A percentile compares a stretch with the other conserved stretches of the same genome.
Evolutionary conservation across 1,140 invertebrate genomes (phyloP).

Genomic region (Nasonia vitripennis): DNA sequence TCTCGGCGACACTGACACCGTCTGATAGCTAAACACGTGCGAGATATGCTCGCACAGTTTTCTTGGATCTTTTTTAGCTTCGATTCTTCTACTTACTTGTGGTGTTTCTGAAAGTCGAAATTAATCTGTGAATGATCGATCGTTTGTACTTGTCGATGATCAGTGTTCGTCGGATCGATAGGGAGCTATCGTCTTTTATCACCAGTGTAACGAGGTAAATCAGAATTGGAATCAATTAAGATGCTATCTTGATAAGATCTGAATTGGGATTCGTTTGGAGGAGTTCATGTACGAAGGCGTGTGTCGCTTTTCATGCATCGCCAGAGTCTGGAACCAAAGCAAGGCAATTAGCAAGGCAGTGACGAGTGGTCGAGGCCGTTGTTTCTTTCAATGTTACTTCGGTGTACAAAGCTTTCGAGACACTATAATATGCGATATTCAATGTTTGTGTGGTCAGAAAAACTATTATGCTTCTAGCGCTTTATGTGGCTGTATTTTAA

Average conservation of each 20-base stretch:
- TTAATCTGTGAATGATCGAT: too few relatives aligned
- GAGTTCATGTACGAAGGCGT: neutral
- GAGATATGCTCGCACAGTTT: neutral
- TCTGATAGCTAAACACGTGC: neutral
- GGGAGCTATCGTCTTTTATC: neutral
- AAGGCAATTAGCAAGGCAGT: slow-evolving; percentile 6
- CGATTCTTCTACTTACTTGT: too few relatives aligned
- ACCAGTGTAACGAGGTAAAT: neutral
- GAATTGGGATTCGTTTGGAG: neutral
- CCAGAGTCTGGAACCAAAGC: neutral
- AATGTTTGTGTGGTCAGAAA: too few relatives aligned
- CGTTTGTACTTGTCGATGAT: too few relatives aligned
- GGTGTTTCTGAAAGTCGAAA: too few relatives aligned
- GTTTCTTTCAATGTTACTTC: neutral
- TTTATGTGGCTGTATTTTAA: too few relatives aligned
- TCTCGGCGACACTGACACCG: too few relatives aligned
- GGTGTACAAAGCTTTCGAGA: neutral
- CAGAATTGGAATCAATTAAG: neutral
- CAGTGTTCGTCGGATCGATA: neutral
- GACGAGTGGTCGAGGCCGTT: neutral
- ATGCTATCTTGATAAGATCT: neutral
- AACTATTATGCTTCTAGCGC: too few relatives aligned
- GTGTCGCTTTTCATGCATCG: too few relatives aligned
- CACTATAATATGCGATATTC: neutral
- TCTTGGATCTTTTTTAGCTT: neutral